Evolutionary conservation across 1,140 invertebrate genomes (phyloP), one percentile per base, ranked within the genome.

Genomic region (Diprion similis): DNA sequence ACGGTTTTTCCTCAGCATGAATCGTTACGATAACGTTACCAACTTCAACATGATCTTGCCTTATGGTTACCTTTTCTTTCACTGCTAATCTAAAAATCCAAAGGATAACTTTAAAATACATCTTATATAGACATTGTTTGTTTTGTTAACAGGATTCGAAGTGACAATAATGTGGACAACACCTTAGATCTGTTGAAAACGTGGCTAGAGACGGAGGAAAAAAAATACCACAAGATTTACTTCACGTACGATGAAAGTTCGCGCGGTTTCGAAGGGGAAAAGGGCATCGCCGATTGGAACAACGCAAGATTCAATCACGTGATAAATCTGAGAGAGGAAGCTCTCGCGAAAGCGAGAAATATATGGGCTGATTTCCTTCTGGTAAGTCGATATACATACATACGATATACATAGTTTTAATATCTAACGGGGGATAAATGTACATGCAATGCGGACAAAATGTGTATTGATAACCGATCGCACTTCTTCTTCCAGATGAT

Each of bases 281-380:
- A 83, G 48, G 90, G 90, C 4, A 86, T 91, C 13, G 90, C 91
- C 13, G 91, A 96, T 82, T 98, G 97, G 96, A 91, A 93, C 8
- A 77, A 87, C 1, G 87, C 89, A 71, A 90, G 96, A 80, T 97
- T 97, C 88, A 85, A 89, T 15, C 94, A 97, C 87, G 85, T 99
- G 1, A 97, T 98, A 71, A 82, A 90, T 47, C 85, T 97, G 70
- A 91, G 96, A 80, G 95, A 99, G 85, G 86, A 92, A 82, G 94
- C 95, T 13, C 81, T 99, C 1, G 83, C 91, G 64, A 89, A 91
- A 86, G 96, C 92, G 0, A 91, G 94, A 76, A 85, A 90, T 75
- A 90, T 91, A 37, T 97, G 95, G 95, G 94, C 95, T 65, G 95
- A 97, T 89, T 98, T 92, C 87, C 83, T 96, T 77, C 94, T 95